phyloP scores from a whole-genome alignment of 2,888 invertebrate genomes.

The Lucinisca nassula region DNA sequence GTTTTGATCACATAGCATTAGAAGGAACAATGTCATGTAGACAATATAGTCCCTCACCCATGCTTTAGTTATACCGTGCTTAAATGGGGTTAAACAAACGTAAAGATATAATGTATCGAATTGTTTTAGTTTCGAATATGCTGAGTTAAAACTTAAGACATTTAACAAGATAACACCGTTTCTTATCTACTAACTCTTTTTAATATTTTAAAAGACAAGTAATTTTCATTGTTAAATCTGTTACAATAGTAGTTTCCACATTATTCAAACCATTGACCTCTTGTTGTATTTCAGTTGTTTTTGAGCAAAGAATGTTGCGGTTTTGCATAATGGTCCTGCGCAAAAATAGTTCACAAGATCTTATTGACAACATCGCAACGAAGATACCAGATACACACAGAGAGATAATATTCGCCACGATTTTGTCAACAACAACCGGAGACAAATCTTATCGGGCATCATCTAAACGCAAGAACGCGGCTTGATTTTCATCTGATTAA shows the following conservation, averaged over 20 bases:
- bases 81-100: conserved; percentile 58
- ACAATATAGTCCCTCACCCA: neutral
- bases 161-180: neutral
- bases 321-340: neutral
- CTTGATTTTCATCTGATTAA: neutral
- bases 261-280: neutral
- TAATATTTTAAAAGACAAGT: neutral
- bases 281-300: neutral
- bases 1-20: neutral
- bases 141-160: neutral
- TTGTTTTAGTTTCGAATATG: neutral
- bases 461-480: conserved; percentile 17
- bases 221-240: neutral
- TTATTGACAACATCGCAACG: neutral
- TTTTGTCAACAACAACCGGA: neutral
- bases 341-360: neutral
- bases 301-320: neutral
- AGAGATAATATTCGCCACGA: neutral
- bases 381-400: neutral
- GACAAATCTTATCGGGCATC: neutral
- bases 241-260: neutral
- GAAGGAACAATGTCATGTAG: neutral
- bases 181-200: neutral
- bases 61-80: conserved; percentile 10
- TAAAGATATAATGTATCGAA: conserved; percentile 45